Conservation (phyloP, 2,888 invertebrate genomes). For the Onchidella celtica region DNA sequence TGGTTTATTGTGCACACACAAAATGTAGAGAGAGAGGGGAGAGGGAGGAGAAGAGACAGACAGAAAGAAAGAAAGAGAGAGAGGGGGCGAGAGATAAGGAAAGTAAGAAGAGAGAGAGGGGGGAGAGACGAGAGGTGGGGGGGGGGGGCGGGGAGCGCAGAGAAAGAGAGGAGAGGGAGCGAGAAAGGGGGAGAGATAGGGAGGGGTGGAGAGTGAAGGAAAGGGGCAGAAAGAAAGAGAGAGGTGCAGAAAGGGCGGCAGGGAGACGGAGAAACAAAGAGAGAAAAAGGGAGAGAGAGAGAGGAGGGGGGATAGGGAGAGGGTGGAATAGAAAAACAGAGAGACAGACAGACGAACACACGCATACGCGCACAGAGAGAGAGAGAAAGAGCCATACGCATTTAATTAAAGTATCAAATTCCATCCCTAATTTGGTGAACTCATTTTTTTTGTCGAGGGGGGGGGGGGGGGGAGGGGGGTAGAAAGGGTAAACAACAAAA, state of each 20-base stretch:
- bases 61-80: background rate
- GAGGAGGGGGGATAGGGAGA: constrained; percentile 4
- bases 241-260: background rate
- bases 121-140: background rate
- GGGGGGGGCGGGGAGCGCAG: background rate
- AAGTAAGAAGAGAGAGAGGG: background rate
- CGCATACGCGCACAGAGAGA: too few species aligned
- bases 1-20: too few species aligned
- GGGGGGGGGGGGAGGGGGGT: too few species aligned
- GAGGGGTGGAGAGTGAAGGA: background rate
- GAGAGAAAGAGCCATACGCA: too few species aligned
- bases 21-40: too few species aligned
- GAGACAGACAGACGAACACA: constrained; percentile 11
- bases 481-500: too few species aligned
- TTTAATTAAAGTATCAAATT: too few species aligned
- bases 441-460: too few species aligned
- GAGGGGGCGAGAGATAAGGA: background rate
- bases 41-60: constrained; percentile 1
- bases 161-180: background rate
- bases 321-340: constrained; percentile 7
- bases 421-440: too few species aligned
- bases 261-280: background rate
- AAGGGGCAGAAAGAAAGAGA: background rate
- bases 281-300: too few species aligned
- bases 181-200: background rate